Evolutionary conservation across 1,140 invertebrate genomes (phyloP).

Genomic region (Lineus longissimus): DNA sequence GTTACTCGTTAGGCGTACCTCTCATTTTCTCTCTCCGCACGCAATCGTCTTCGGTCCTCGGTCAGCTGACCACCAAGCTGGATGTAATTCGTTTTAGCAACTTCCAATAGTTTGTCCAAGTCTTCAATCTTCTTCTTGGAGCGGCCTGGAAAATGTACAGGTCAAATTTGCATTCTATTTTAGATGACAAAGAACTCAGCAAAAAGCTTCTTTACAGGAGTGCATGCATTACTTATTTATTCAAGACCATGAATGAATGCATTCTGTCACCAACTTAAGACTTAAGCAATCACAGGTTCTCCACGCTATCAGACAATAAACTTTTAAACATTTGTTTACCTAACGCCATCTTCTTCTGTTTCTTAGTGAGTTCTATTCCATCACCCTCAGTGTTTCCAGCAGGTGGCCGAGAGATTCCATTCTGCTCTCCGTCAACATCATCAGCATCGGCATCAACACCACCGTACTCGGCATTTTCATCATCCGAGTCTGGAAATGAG

Average conservation of each 20-base stretch:
- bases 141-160: slow-evolving; percentile 35
- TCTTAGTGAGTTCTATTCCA: slow-evolving; percentile 22
- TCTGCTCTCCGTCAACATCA: slow-evolving; percentile 26
- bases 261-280: no score
- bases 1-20: slow-evolving; percentile 27
- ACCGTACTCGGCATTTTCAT: slow-evolving; percentile 18
- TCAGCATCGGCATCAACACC: slow-evolving; percentile 19
- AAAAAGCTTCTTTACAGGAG: no score
- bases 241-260: no score
- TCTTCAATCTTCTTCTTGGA: slow-evolving; percentile 51
- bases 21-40: slow-evolving; percentile 43
- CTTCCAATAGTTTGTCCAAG: slow-evolving; percentile 45
- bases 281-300: no score
- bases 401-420: slow-evolving; percentile 7
- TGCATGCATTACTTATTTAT: no score
- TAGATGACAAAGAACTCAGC: not conserved
- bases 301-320: no score
- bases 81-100: slow-evolving; percentile 52
- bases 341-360: slow-evolving; percentile 34
- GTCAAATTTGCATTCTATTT: no score
- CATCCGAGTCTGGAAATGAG: slow-evolving; percentile 2
- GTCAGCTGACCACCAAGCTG: slow-evolving; percentile 51
- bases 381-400: slow-evolving; percentile 35
- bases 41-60: slow-evolving; percentile 40
- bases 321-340: no score